Base-by-base conservation (phyloP, 2,113 vertebrate species). In the Cyrtonyx montezumae region DNA sequence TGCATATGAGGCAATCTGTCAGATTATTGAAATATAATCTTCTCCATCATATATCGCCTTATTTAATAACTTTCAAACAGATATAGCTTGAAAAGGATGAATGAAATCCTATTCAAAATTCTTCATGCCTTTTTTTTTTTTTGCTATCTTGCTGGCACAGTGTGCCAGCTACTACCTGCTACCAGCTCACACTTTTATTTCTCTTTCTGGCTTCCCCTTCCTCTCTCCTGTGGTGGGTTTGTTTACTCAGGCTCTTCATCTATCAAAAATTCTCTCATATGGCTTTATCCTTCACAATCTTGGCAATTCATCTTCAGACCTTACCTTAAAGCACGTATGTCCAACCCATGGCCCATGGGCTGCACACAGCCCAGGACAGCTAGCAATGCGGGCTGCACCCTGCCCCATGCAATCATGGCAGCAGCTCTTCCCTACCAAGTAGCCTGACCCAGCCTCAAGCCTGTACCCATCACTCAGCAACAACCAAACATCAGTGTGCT, bases 231-330 rank as follows among this genome's bases (percentile, higher is more conserved):
- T 34, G 51, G 65, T 78, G 43, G 3, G 17, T 84, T 94, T 91
- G 53, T 88, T 94, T 71, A 45, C 49, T 78, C 36, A 62, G 63
- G 30, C 42, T 80, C 63, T 88, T 63, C 53, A 84, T 37, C 79
- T 79, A 73, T 87, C 66, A 91, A 67, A 90, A 92, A 73, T 95
- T 88, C 63, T 87, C 66, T 90, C 63, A 78, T 69, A 66, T 8
- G 6, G 8, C 30, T 87, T 93, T 46, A 88, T 48, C 16, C 21
- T 32, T 82, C 48, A n/a, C 43, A 85, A 46, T 34, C 70, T 90
- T 79, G 84, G 67, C 37, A 76, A 20, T 58, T 28, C 49, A 10
- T 77, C 30, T 66, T 51, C 18, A 37, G 48, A 34, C 59, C 42
- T 92, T 84, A 67, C n/a, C 53, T 67, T 74, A 67, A 94, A 92